Conservation (phyloP, 2,888 invertebrate species). For the Cantharis rustica region DNA sequence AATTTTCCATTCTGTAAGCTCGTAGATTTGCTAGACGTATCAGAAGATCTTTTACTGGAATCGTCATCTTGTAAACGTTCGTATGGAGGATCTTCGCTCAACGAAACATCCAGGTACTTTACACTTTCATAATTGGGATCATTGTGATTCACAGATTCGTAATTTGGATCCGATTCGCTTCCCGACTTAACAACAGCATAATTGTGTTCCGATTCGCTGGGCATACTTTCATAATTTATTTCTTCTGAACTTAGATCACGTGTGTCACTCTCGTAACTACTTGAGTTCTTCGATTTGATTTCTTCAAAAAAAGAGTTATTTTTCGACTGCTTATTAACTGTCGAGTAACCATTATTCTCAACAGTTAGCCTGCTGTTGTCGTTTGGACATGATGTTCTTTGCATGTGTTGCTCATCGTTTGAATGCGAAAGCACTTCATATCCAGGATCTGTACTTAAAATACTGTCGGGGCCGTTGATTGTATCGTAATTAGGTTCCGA, state of each 20-base stretch:
- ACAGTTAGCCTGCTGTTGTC: conserved; percentile 37
- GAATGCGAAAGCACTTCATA: conserved; percentile 68
- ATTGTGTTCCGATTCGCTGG: conserved; percentile 60
- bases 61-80: conserved; percentile 60
- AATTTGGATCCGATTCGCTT: conserved; percentile 75
- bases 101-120: conserved; percentile 67
- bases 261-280: conserved; percentile 59
- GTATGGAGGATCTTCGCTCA: conserved; percentile 67
- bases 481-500: conserved; percentile 50
- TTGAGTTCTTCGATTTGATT: conserved; percentile 60
- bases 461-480: conserved; percentile 64
- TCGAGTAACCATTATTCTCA: conserved; percentile 35
- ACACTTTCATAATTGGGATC: conserved; percentile 86
- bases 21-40: conserved; percentile 29
- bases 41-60: conserved; percentile 43
- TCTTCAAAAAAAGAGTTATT: conserved; percentile 24
- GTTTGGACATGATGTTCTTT: conserved; percentile 51
- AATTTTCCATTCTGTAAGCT: neutral
- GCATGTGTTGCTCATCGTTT: conserved; percentile 37
- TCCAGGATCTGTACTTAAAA: conserved; percentile 67
- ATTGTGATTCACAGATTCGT: conserved; percentile 68
- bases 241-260: conserved; percentile 56
- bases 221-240: conserved; percentile 80
- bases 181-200: conserved; percentile 65
- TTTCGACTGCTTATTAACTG: conserved; percentile 34